Percentiles rank a stretch among this genome's conserved stretches.
phyloP scores from a whole-genome alignment of 2,797 vertebrate genomes.

The Chaetodon trifasciatus region DNA sequence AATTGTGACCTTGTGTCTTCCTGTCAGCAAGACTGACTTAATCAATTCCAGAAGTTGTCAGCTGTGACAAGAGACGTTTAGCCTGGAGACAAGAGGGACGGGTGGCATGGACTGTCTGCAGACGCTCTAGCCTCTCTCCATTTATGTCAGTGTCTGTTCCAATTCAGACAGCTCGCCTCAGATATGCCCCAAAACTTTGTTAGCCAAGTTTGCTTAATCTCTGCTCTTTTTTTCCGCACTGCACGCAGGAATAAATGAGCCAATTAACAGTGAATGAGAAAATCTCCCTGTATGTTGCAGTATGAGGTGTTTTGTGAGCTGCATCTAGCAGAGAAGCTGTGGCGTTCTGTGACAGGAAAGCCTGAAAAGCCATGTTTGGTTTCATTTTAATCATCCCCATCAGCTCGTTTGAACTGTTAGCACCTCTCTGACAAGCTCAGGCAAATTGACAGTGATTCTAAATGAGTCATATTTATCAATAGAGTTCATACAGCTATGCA shows the following conservation, averaged over 20 bases:
- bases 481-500: constrained; percentile 47
- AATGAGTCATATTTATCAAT: constrained; percentile 77
- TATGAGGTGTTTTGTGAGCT: constrained; percentile 64
- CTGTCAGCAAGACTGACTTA: constrained; percentile 79
- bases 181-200: constrained; percentile 73
- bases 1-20: constrained; percentile 80
- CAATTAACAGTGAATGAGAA: constrained; percentile 78
- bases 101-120: constrained; percentile 67
- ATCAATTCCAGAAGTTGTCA: constrained; percentile 82
- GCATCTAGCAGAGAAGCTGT: constrained; percentile 60
- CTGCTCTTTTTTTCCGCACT: constrained; percentile 24
- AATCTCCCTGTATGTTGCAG: constrained; percentile 53
- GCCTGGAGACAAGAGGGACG: constrained; percentile 69
- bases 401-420: constrained; percentile 69
- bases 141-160: constrained; percentile 72
- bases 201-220: constrained; percentile 67
- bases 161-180: constrained; percentile 59
- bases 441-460: constrained; percentile 73
- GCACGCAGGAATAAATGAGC: constrained; percentile 69
- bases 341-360: constrained; percentile 63
- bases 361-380: constrained; percentile 63
- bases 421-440: constrained; percentile 58
- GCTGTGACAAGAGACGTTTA: constrained; percentile 80
- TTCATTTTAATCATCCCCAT: constrained; percentile 71
- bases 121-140: constrained; percentile 66